Base-by-base conservation (phyloP, 2,113 vertebrate genomes). In the Neotoma lepida region DNA sequence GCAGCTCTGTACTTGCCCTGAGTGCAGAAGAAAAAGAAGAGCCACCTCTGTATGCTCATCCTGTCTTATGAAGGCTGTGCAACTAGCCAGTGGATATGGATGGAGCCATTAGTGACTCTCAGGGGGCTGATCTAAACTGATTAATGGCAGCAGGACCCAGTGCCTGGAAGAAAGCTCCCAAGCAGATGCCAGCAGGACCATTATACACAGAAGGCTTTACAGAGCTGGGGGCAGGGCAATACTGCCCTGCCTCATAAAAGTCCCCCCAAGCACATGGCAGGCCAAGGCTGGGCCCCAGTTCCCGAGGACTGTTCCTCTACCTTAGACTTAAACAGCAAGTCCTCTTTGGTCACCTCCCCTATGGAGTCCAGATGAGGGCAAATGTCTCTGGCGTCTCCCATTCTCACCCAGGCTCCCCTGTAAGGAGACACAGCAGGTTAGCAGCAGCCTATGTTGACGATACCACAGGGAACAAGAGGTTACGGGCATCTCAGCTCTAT, bases 291-390 rank as follows among this genome's bases (percentile, higher is more conserved):
- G 22, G 87, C 80, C 77, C 44, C 22, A 20, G 68, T 46, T 82
- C 9, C 3, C 12, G 54, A 54, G 49, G 20, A 58, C 20, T 46
- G n/a, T 49, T 63, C n/a, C 54, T 33, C 90, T 98, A 99, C 99
- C 99, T 99, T 99, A 88, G 99, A 99, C 98, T 99, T 99, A 88
- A 99, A 98, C 71, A 99, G 98, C 87, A 99, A 98, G 92, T 99
- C 99, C 58, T 99, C 99, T 96, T 99, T 99, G 96, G 99, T 99
- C 94, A 99, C 98, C 97, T 99, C 99, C 94, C 99, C 99, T 96
- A 99, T 98, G 70, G 98, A 99, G 97, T 99, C 99, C 97, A 99
- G 98, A 96, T 99, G 99, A 96, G 99, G 99, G 96, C 99, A 99
- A 61, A 98, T 70, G 44, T 99, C 99, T 91, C 97, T 97, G 46